Evolutionary conservation across 1,140 invertebrate genomes (phyloP).

Genomic region (Drosophila punjabiensis): DNA sequence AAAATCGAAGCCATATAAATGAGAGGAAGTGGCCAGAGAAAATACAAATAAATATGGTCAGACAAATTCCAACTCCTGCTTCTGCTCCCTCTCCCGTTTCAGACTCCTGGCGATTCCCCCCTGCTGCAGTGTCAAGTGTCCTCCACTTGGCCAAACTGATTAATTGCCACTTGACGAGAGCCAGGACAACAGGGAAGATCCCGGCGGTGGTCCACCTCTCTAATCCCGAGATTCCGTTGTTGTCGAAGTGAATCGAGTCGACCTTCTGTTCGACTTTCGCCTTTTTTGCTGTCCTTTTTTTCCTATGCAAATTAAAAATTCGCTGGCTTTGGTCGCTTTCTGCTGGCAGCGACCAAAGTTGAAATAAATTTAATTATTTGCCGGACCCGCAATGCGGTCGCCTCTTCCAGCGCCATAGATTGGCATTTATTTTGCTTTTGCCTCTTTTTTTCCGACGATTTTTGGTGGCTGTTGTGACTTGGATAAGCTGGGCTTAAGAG

Average conservation of each 20-base stretch:
- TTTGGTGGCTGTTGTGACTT: conserved; percentile 20
- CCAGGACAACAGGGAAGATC: conserved; percentile 23
- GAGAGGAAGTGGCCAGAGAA: conserved; percentile 35
- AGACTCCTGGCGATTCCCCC: conserved; percentile 1
- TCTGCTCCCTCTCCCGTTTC: not conserved
- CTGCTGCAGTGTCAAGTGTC: conserved; percentile 46
- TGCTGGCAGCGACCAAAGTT: conserved; percentile 56
- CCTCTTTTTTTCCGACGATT: conserved; percentile 10
- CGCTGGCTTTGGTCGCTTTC: conserved; percentile 41
- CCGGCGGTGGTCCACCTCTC: conserved; percentile 9
- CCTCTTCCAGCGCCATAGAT: conserved; percentile 32
- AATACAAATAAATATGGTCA: conserved; percentile 33
- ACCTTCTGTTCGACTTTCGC: conserved; percentile 10
- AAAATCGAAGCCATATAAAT: conserved; percentile 79
- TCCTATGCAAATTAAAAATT: conserved; percentile 70
- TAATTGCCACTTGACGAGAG: conserved; percentile 69
- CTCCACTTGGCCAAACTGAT: conserved; percentile 68
- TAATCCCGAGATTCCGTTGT: conserved; percentile 37
- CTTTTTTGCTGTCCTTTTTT: conserved; percentile 10
- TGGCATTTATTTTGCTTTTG: conserved; percentile 33
- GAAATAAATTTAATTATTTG: conserved; percentile 68
- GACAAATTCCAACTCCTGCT: conserved; percentile 39
- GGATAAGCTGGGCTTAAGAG: conserved; percentile 30
- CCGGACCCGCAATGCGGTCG: conserved; percentile 56
- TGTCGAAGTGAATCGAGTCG: conserved; percentile 16